Conservation (phyloP, 2,888 invertebrate species). For the Tenthredo notha region DNA sequence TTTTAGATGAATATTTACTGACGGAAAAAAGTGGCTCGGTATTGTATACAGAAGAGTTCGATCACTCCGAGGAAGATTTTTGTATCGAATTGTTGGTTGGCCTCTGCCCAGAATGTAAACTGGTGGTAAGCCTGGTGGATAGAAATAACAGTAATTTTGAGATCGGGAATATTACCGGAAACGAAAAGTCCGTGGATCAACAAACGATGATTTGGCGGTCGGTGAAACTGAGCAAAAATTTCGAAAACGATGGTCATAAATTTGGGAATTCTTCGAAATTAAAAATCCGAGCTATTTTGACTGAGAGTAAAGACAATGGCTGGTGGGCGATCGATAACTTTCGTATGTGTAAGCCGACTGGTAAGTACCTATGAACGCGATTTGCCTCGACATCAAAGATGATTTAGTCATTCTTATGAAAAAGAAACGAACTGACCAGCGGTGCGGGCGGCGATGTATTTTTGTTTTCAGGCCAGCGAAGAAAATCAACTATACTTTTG, state of each 20-base stretch:
- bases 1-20: slow-evolving; percentile 60
- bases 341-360: slow-evolving; percentile 56
- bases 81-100: slow-evolving; percentile 65
- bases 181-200: neutral
- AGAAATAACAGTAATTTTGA: neutral
- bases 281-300: neutral
- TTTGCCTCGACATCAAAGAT: neutral
- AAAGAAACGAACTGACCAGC: neutral
- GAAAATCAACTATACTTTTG: neutral
- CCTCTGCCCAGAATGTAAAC: slow-evolving; percentile 62
- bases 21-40: slow-evolving; percentile 54
- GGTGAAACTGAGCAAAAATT: slow-evolving; percentile 48
- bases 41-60: slow-evolving; percentile 57
- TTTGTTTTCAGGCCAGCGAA: neutral
- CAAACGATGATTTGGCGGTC: slow-evolving; percentile 60
- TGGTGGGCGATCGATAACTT: slow-evolving; percentile 65
- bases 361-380: neutral
- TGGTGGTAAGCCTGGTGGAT: slow-evolving; percentile 59
- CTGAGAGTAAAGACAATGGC: neutral
- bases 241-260: neutral
- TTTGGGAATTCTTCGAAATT: neutral
- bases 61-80: slow-evolving; percentile 32
- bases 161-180: slow-evolving; percentile 34
- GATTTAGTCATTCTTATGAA: neutral
- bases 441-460: neutral